Conservation (phyloP, 2,113 vertebrate genomes). For the Tragelaphus strepsiceros region DNA sequence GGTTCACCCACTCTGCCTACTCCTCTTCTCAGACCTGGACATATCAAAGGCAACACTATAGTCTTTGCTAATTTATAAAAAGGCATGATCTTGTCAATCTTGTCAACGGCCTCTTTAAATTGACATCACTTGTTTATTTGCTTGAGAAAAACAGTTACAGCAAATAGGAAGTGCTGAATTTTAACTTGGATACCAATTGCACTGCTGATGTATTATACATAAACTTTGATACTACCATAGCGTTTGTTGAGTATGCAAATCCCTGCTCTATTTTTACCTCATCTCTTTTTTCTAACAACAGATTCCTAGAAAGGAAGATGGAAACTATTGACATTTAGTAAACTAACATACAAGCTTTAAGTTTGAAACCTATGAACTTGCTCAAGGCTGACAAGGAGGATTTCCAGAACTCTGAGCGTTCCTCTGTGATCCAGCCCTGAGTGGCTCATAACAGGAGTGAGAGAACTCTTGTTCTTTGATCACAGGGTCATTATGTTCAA, state of each 20-base stretch:
- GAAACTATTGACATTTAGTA: neutral
- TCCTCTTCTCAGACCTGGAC: neutral
- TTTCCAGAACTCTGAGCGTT: neutral
- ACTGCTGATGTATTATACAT: neutral
- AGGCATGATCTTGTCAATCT: neutral
- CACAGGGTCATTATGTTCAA: neutral
- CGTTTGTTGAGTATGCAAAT: neutral
- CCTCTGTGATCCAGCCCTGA: neutral
- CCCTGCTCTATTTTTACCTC: neutral
- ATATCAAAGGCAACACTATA: neutral
- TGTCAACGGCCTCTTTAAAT: neutral
- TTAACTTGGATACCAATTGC: neutral
- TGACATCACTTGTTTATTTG: neutral
- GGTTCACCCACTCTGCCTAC: neutral
- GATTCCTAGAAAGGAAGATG: neutral
- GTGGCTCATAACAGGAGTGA: neutral
- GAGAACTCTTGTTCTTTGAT: constrained; percentile 1
- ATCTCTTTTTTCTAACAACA: neutral
- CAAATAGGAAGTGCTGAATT: constrained; percentile 3
- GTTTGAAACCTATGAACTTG: neutral
- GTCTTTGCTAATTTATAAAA: neutral
- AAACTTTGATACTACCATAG: neutral
- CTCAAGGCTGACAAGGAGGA: neutral
- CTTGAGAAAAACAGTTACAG: neutral
- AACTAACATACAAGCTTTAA: neutral